Evolutionary conservation across 2,888 invertebrate genomes (phyloP), one percentile per base, ranked within the genome.

Genomic region (Eupithecia centaureata): DNA sequence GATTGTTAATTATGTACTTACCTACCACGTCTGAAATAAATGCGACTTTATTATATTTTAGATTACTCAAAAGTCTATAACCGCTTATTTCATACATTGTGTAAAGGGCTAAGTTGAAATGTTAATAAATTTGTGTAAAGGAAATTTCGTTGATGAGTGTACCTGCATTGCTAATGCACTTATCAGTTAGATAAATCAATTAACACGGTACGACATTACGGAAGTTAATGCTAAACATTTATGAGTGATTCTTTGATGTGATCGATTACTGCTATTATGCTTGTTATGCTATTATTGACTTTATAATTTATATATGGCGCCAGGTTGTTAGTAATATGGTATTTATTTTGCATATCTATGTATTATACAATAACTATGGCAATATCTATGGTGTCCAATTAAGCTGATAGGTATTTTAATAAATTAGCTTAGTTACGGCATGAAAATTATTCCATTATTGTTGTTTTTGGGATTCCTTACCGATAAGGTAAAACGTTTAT

Each of bases 141-240:
- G 0, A 12, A 25, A 1, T 51, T 5, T 38, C 7, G n/a, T n/a
- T 38, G n/a, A 15, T n/a, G 38, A n/a, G 7, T 7, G 38, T 35
- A 35, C 33, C 13, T 33, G n/a, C 35, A n/a, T 35, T n/a, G 35
- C 15, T 35, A 35, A 35, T 5, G 13, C 47, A 22, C 47, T 47
- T 47, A 47, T 18, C 47, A 22, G 47, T 0, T 38, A 38, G n/a
- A 5, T 35, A 22, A 22, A 51, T 64, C 33, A 61, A 61, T 61
- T 64, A 64, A 47, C 22, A 58, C 61, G 35, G 51, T 47, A 67
- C 42, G 60, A 18, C 47, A 51, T 61, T 61, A 33, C 68, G 68
- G 65, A 69, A 65, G 66, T 57, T 60, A 47, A 47, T 51, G 63
- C 60, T 59, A 47, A 62, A 60, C 63, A 68, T 59, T 32, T 56